phyloP scores from a whole-genome alignment of 2,888 invertebrate species.

The Dione juno region DNA sequence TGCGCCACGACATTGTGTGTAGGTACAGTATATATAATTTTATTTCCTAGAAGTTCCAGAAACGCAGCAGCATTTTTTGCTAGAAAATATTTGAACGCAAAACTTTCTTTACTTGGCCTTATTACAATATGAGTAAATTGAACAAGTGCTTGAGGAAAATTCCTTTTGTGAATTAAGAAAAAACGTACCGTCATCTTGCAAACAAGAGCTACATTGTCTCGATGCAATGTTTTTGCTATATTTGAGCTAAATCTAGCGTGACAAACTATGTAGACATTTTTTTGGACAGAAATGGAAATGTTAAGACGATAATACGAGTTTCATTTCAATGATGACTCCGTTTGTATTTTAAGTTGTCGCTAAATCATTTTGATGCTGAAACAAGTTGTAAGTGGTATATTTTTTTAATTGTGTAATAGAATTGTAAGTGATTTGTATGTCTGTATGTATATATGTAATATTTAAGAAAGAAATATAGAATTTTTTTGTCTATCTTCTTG shows the following conservation, averaged over 20 bases:
- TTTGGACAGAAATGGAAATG: background rate
- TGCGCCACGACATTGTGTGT: no score
- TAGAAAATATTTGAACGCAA: background rate
- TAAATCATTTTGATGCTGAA: background rate
- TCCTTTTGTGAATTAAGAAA: slow-evolving; percentile 25
- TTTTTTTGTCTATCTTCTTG: no score
- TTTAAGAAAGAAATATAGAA: no score
- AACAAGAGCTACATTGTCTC: slow-evolving; percentile 48
- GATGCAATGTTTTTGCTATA: slow-evolving; percentile 48
- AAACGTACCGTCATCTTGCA: slow-evolving; percentile 31
- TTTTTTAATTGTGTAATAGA: background rate
- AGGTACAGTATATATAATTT: no score
- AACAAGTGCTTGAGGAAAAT: slow-evolving; percentile 23
- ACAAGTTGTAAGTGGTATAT: background rate
- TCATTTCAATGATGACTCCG: background rate
- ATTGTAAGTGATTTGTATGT: background rate
- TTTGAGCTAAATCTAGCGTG: slow-evolving; percentile 49
- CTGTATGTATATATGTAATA: no score
- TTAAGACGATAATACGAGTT: slow-evolving; percentile 4
- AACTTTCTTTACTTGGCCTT: slow-evolving; percentile 18
- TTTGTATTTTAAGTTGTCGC: background rate
- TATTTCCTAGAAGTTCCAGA: background rate
- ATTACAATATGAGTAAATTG: slow-evolving; percentile 25
- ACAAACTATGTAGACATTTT: slow-evolving; percentile 42
- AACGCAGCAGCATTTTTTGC: background rate